Conservation (phyloP, 2,113 vertebrate species). For the Sebastes fasciatus region DNA sequence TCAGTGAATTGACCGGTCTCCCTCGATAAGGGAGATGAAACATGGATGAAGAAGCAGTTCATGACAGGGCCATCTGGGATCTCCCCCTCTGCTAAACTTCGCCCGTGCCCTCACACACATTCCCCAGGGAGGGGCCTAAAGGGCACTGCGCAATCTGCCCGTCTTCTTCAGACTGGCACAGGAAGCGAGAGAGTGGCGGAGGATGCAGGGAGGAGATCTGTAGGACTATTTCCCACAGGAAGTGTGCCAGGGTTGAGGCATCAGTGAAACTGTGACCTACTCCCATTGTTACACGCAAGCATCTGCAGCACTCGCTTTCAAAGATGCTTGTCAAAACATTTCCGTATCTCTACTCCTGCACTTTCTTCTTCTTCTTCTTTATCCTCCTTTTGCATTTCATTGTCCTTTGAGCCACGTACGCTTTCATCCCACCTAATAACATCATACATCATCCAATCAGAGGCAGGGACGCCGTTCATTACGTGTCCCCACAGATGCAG, state of each 20-base stretch:
- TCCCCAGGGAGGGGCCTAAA: conserved; percentile 43
- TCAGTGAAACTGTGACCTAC: conserved; percentile 75
- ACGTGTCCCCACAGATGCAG: conserved; percentile 60
- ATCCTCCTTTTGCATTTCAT: conserved; percentile 38
- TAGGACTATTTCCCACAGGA: conserved; percentile 68
- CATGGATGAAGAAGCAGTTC: conserved; percentile 59
- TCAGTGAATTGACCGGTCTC: conserved; percentile 35
- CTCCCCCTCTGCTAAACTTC: conserved; percentile 45
- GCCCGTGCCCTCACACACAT: conserved; percentile 48
- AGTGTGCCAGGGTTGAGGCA: conserved; percentile 70
- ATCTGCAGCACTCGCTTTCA: conserved; percentile 59
- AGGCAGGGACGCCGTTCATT: conserved; percentile 62
- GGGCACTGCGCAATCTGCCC: conserved; percentile 69
- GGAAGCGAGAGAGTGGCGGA: conserved; percentile 39
- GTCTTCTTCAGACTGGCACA: conserved; percentile 38
- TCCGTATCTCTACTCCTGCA: conserved; percentile 48
- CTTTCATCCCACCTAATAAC: conserved; percentile 75
- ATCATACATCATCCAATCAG: conserved; percentile 77
- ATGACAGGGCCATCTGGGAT: conserved; percentile 39
- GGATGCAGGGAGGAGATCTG: conserved; percentile 65
- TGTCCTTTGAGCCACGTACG: conserved; percentile 72
- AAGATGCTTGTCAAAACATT: conserved; percentile 70
- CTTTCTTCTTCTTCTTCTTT: conserved; percentile 36
- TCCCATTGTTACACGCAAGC: conserved; percentile 67
- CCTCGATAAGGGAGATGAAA: conserved; percentile 50